Conservation (phyloP, 1,140 invertebrate genomes). For the Coelopa frigida region DNA sequence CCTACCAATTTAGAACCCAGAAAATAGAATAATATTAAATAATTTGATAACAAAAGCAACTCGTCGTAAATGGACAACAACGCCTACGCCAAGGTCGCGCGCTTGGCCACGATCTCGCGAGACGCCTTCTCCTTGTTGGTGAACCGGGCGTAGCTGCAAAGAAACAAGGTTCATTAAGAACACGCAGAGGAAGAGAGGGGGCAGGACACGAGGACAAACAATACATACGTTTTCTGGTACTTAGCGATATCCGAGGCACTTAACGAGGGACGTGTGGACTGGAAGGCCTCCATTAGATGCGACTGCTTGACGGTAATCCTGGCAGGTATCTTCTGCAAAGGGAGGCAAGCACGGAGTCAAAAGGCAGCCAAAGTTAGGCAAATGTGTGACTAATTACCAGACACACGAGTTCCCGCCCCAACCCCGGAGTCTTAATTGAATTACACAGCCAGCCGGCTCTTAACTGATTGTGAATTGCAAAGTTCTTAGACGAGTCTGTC, state of each 20-base stretch:
- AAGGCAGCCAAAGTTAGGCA: no score
- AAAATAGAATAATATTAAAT: slow-evolving; percentile 5
- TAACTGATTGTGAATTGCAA: no score
- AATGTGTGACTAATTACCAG: neutral
- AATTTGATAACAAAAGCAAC: neutral
- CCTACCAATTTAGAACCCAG: no score
- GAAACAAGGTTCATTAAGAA: neutral
- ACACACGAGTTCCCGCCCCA: neutral
- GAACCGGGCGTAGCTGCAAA: slow-evolving; percentile 32
- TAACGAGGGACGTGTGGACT: slow-evolving; percentile 32
- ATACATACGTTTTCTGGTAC: slow-evolving; percentile 38
- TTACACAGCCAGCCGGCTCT: no score
- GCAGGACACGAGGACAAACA: slow-evolving; percentile 1
- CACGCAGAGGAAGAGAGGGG: neutral
- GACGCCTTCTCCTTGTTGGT: slow-evolving; percentile 40
- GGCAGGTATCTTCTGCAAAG: slow-evolving; percentile 34
- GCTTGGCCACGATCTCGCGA: slow-evolving; percentile 37
- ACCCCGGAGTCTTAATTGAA: no score
- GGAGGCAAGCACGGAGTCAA: neutral
- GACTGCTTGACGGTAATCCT: slow-evolving; percentile 36
- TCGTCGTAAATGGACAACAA: no score
- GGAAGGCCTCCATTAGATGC: slow-evolving; percentile 34
- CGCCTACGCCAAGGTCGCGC: slow-evolving; percentile 37
- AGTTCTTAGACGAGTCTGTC: no score
- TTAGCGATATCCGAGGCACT: slow-evolving; percentile 31